Evolutionary conservation across 2,888 invertebrate genomes (phyloP).

Genomic region (Philereme vetulata): DNA sequence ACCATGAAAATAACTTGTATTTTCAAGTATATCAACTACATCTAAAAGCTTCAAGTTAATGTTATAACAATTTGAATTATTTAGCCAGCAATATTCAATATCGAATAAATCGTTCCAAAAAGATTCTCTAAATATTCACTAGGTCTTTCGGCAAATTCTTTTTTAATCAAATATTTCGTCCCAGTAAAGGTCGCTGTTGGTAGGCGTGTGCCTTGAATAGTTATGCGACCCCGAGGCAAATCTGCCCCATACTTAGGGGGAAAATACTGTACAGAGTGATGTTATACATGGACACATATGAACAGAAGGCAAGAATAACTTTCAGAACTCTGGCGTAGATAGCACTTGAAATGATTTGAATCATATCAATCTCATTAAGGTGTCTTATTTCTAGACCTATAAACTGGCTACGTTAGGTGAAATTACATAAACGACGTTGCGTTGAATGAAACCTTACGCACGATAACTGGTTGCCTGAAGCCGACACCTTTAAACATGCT

Average conservation of each 20-base stretch:
- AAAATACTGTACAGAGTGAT: conserved; percentile 1
- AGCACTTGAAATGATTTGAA: too few species aligned
- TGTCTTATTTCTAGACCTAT: too few species aligned
- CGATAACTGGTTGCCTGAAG: too few species aligned
- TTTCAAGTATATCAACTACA: not conserved
- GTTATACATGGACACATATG: not conserved
- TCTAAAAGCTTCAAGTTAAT: not conserved
- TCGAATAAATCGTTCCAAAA: conserved; percentile 7
- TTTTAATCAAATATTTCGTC: conserved; percentile 61
- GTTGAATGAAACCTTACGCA: too few species aligned
- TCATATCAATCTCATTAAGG: too few species aligned
- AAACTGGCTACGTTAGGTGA: too few species aligned
- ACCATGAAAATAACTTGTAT: not conserved
- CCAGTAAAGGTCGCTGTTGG: conserved; percentile 41
- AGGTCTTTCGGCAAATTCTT: conserved; percentile 45
- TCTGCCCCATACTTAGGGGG: conserved; percentile 41
- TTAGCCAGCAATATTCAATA: not conserved
- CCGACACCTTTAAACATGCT: too few species aligned
- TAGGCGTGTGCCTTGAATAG: conserved; percentile 49
- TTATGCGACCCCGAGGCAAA: conserved; percentile 47
- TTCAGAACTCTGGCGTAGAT: too few species aligned
- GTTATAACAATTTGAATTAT: not conserved
- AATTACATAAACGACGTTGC: too few species aligned
- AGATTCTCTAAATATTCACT: conserved; percentile 39
- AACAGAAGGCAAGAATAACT: not conserved